These are phyloP conservation scores for Temnothorax unifasciatus DNA, from an alignment of 2,888 invertebrate species.

Conservation along the genomic window DNA sequence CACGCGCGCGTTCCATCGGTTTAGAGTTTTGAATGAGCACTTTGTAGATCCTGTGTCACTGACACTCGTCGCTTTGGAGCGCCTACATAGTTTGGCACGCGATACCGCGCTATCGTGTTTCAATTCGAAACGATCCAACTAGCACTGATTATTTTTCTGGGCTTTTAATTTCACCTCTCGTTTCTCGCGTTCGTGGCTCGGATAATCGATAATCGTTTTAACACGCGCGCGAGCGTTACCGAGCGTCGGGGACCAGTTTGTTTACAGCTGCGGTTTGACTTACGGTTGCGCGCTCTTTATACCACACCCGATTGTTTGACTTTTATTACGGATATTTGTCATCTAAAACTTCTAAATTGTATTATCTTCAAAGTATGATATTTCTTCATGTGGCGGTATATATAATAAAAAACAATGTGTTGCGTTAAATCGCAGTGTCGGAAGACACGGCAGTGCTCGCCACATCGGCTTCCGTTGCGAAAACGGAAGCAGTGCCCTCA, in stretches of 20 bases:
- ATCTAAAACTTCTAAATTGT: not conserved
- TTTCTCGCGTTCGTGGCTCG: conserved; percentile 54
- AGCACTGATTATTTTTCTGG: conserved; percentile 64
- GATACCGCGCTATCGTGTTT: conserved; percentile 65
- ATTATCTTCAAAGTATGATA: not conserved
- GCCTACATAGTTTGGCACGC: conserved; percentile 60
- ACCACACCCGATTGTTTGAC: not conserved
- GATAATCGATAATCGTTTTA: conserved; percentile 61
- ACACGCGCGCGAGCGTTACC: conserved; percentile 40
- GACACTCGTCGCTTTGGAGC: conserved; percentile 64
- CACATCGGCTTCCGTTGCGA: conserved; percentile 17
- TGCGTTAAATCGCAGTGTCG: conserved; percentile 58
- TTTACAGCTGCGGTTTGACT: conserved; percentile 49
- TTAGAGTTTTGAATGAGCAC: conserved; percentile 60
- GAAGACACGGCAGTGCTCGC: conserved; percentile 32
- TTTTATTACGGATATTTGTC: conserved; percentile 29
- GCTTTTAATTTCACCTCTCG: conserved; percentile 66
- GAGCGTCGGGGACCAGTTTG: conserved; percentile 28
- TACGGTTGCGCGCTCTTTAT: not conserved
- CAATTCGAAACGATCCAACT: conserved; percentile 54
- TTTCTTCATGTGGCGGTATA: not conserved
- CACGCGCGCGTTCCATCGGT: conserved; percentile 54
- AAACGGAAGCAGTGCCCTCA: not conserved
- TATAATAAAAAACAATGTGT: conserved; percentile 15
- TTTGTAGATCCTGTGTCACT: conserved; percentile 70